Evolutionary conservation across 2,888 invertebrate species (phyloP).

Genomic region (Brachyopa scutellaris): DNA sequence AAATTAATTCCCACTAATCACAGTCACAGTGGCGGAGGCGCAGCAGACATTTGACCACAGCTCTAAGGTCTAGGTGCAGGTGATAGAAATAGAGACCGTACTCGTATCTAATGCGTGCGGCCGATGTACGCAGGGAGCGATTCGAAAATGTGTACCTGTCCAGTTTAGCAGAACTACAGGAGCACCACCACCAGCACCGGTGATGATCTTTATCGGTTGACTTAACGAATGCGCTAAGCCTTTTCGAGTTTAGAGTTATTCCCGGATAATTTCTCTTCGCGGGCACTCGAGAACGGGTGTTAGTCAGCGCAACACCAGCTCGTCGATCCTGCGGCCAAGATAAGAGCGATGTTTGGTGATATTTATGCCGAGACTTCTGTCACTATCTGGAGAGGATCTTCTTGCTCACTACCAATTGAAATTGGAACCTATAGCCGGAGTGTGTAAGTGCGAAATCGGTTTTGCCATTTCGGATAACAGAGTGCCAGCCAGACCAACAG

Average conservation of each 20-base stretch:
- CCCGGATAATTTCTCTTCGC: conserved; percentile 60
- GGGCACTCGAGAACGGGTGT: conserved; percentile 56
- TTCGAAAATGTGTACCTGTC: conserved; percentile 68
- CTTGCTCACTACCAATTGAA: conserved; percentile 70
- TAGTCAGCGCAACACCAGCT: conserved; percentile 49
- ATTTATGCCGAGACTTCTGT: conserved; percentile 71
- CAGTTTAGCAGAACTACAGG: conserved; percentile 50
- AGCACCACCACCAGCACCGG: conserved; percentile 20
- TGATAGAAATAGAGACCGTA: conserved; percentile 38
- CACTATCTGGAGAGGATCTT: conserved; percentile 65
- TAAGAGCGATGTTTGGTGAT: conserved; percentile 63
- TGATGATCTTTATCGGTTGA: conserved; percentile 62
- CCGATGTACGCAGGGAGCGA: conserved; percentile 66
- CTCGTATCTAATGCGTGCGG: conserved; percentile 68
- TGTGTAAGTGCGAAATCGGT: conserved; percentile 41
- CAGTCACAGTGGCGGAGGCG: conserved; percentile 41
- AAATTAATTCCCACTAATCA: conserved; percentile 72
- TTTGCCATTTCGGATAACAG: conserved; percentile 57
- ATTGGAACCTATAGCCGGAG: conserved; percentile 52
- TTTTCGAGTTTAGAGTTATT: conserved; percentile 52
- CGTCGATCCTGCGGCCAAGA: conserved; percentile 48
- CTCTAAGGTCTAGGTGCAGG: background rate
- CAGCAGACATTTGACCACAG: conserved; percentile 15
- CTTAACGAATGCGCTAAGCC: conserved; percentile 64
- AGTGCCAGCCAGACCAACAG: conserved; percentile 37